A percentile compares a stretch with the other conserved stretches of the same genome.
These are phyloP conservation scores for Machimus rusticus DNA, from an alignment of 2,888 invertebrate species.

Conservation along the genomic window DNA sequence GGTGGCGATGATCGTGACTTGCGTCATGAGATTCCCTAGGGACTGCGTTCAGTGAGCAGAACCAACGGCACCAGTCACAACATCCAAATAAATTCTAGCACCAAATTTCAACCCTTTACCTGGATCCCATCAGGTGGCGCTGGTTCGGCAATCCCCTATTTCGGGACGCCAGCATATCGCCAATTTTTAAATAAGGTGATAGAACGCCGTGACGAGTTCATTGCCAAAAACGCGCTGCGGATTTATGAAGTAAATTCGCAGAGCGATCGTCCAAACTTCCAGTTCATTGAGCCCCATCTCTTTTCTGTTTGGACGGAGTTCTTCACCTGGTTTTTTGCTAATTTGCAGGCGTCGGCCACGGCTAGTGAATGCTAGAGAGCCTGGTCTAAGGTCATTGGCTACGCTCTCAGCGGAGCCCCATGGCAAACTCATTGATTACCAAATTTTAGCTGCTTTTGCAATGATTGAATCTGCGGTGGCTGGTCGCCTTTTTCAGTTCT, in stretches of 20 bases:
- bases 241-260: neutral
- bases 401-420: neutral
- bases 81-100: neutral
- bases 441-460: conserved; percentile 3
- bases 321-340: conserved; percentile 12
- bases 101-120: neutral
- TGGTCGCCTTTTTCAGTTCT: neutral
- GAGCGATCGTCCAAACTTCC: neutral
- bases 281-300: conserved; percentile 22
- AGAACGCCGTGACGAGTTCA: neutral
- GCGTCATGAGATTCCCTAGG: neutral
- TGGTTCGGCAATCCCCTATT: neutral
- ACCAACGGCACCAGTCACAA: neutral
- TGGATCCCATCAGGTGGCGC: neutral
- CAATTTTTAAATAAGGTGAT: neutral
- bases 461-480: neutral
- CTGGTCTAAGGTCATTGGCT: conserved; percentile 23
- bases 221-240: neutral
- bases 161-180: neutral
- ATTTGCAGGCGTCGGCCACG: neutral
- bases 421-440: conserved; percentile 35
- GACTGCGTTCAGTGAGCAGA: neutral
- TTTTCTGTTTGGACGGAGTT: conserved; percentile 16
- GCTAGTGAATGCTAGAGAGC: neutral
- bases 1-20: neutral